phyloP scores from a whole-genome alignment of 2,888 invertebrate genomes.

The Salpingus planirostris region DNA sequence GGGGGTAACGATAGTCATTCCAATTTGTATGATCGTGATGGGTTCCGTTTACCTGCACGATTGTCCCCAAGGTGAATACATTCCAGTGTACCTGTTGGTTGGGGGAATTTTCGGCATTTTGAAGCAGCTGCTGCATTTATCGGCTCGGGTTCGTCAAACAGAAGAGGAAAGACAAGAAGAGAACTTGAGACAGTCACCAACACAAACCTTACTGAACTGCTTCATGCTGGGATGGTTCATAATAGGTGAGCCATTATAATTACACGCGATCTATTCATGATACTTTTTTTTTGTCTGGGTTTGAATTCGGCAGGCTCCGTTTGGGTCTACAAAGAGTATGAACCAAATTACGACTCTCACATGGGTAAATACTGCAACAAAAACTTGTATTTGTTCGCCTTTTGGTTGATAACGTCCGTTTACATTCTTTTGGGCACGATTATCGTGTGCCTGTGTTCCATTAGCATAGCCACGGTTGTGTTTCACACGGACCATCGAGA shows the following conservation, averaged over 20 bases:
- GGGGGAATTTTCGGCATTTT: conserved; percentile 57
- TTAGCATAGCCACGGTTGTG: conserved; percentile 43
- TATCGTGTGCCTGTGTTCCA: conserved; percentile 47
- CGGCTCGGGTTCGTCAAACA: conserved; percentile 46
- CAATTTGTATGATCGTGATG: conserved; percentile 60
- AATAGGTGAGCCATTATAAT: conserved; percentile 44
- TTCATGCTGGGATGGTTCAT: conserved; percentile 63
- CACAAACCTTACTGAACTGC: conserved; percentile 50
- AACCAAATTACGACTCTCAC: conserved; percentile 48
- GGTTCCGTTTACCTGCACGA: conserved; percentile 55
- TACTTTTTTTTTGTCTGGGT: background rate
- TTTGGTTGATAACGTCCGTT: conserved; percentile 58
- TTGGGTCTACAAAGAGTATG: conserved; percentile 59
- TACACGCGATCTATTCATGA: too few relatives aligned
- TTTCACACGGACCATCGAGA: conserved; percentile 29
- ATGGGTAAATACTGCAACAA: conserved; percentile 52
- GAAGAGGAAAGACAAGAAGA: conserved; percentile 48
- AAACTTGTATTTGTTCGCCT: conserved; percentile 59
- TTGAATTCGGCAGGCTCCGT: conserved; percentile 48
- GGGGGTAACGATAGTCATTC: conserved; percentile 54
- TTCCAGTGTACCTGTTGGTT: conserved; percentile 60
- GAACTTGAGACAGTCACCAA: conserved; percentile 46
- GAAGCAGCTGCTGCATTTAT: conserved; percentile 52
- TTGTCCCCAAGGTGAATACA: conserved; percentile 57
- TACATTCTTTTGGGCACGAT: conserved; percentile 50